These are phyloP conservation scores for Cremastobaeus sp. DNA, from an alignment of 2,888 invertebrate species.

Conservation along the genomic window DNA sequence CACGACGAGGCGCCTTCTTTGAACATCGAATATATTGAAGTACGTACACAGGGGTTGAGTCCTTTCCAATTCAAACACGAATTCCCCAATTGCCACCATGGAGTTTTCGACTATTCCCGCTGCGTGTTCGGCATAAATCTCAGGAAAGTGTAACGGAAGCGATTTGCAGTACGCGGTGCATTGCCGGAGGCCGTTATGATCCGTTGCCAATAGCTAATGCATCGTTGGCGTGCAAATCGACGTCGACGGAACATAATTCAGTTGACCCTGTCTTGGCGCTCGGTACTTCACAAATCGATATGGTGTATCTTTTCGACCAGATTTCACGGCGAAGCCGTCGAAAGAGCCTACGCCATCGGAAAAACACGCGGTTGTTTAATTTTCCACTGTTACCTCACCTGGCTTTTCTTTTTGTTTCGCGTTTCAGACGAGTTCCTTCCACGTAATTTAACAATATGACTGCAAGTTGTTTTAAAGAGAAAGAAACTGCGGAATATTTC, in stretches of 20 bases:
- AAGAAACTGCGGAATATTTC: slow-evolving; percentile 4
- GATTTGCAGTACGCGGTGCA: slow-evolving; percentile 69
- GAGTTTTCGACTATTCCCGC: slow-evolving; percentile 56
- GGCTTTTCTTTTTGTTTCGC: neutral
- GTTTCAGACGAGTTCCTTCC: too few species aligned
- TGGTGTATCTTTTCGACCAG: slow-evolving; percentile 63
- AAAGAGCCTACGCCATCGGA: neutral
- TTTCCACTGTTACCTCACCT: too few species aligned
- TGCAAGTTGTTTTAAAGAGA: neutral
- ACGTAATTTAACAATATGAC: too few species aligned
- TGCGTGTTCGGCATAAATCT: slow-evolving; percentile 67
- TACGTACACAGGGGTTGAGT: slow-evolving; percentile 58
- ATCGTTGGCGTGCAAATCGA: slow-evolving; percentile 72
- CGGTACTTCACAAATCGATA: slow-evolving; percentile 65
- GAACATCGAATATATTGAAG: slow-evolving; percentile 53
- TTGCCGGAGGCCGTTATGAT: slow-evolving; percentile 71
- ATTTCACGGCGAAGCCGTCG: slow-evolving; percentile 18
- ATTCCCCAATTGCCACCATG: slow-evolving; percentile 61
- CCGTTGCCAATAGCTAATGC: slow-evolving; percentile 73
- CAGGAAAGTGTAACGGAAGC: slow-evolving; percentile 71
- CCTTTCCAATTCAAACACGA: slow-evolving; percentile 64
- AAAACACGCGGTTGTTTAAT: too few species aligned
- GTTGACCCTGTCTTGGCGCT: slow-evolving; percentile 70
- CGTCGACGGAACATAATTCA: slow-evolving; percentile 70
- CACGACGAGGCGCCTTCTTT: slow-evolving; percentile 8